A percentile compares a stretch with the other conserved stretches of the same genome.
Evolutionary conservation across 1,140 invertebrate species (phyloP).

Genomic region (Drosophila jambulina): DNA sequence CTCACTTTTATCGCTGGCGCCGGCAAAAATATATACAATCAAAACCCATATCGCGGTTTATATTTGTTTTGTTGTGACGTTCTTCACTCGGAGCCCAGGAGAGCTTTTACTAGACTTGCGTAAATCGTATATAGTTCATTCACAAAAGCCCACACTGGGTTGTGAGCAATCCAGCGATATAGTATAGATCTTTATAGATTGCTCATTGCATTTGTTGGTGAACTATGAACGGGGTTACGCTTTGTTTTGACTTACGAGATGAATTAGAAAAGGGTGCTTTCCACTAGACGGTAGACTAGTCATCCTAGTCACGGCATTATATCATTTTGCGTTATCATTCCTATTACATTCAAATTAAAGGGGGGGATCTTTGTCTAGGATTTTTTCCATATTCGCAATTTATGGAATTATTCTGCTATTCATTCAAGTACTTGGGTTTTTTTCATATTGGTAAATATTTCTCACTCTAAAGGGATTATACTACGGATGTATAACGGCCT

Average conservation of each 20-base stretch:
- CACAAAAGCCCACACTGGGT: slow-evolving; percentile 21
- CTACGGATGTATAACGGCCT: background rate
- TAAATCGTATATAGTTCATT: slow-evolving; percentile 29
- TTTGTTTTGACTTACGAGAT: background rate
- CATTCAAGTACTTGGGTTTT: slow-evolving; percentile 4
- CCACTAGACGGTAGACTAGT: background rate
- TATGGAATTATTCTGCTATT: background rate
- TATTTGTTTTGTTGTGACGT: slow-evolving; percentile 42
- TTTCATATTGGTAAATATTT: background rate
- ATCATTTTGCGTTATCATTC: slow-evolving; percentile 20
- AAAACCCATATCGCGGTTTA: slow-evolving; percentile 37
- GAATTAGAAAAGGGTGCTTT: slow-evolving; percentile 29
- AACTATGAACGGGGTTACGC: slow-evolving; percentile 25
- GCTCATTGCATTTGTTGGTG: slow-evolving; percentile 11
- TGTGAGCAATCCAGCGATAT: slow-evolving; percentile 33
- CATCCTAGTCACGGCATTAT: slow-evolving; percentile 13
- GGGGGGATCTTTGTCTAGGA: slow-evolving; percentile 15
- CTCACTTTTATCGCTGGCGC: slow-evolving; percentile 20
- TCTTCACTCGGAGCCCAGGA: background rate
- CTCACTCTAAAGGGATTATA: background rate
- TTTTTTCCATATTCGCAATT: background rate
- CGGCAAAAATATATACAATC: slow-evolving; percentile 28
- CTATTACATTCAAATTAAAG: background rate
- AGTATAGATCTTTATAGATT: slow-evolving; percentile 3
- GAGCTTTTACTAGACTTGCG: slow-evolving; percentile 42